Percentiles rank a stretch among this genome's conserved stretches.
Conservation (phyloP, 2,888 invertebrate genomes). For the Watsonalla cultraria region DNA sequence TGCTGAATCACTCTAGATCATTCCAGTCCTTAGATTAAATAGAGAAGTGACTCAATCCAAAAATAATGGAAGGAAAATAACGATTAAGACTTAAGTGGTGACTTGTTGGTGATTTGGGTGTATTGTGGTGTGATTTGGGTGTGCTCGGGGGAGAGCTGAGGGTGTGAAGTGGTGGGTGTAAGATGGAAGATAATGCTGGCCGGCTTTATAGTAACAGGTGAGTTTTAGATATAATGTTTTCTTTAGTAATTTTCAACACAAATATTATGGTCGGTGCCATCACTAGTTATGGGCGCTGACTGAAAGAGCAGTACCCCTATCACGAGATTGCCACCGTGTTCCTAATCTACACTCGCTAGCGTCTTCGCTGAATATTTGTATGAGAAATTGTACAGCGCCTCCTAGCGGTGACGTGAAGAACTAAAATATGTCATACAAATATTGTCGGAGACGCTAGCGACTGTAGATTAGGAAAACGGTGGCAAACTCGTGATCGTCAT, state of each 20-base stretch:
- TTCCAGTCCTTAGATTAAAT: neutral
- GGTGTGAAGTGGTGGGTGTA: constrained; percentile 43
- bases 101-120: constrained; percentile 8
- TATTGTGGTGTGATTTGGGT: constrained; percentile 20
- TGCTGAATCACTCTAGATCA: neutral
- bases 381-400: too few species aligned
- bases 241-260: neutral
- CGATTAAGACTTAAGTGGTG: constrained; percentile 8
- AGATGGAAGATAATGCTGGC: constrained; percentile 73
- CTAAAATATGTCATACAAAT: too few species aligned
- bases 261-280: too few species aligned
- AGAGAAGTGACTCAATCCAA: neutral
- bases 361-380: too few species aligned
- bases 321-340: too few species aligned
- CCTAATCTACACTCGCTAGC: too few species aligned
- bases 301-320: too few species aligned
- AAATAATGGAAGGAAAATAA: constrained; percentile 40
- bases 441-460: too few species aligned
- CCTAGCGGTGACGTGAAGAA: too few species aligned
- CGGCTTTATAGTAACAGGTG: constrained; percentile 63
- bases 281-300: too few species aligned
- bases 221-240: constrained; percentile 19
- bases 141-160: constrained; percentile 27
- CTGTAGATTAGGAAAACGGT: too few species aligned
- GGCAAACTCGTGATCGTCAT: too few species aligned